Evolutionary conservation across 2,113 vertebrate genomes (phyloP), one percentile per base, ranked within the genome.

Genomic region (Hemibagrus wyckioides): DNA sequence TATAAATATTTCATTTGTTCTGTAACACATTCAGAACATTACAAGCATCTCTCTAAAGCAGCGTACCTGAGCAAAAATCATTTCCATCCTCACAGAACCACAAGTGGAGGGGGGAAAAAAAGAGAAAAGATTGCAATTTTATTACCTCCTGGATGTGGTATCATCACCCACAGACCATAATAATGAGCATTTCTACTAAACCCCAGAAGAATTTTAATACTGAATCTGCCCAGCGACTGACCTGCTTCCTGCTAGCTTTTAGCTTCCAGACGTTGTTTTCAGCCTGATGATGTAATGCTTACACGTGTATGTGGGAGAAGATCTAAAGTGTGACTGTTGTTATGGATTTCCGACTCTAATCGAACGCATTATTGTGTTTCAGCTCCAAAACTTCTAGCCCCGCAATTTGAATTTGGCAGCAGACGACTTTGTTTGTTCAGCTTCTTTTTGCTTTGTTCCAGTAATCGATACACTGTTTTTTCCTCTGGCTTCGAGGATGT

Each of bases 381-480:
- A 36, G 56, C 33, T 28, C 52, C 19, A 56, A 75, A 33, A 44
- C 39, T 7, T 63, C 73, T 50, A 54, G 83, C 25, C 54, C 39
- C n/a, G 56, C 73, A 76, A 11, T 59, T 75, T 44, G 23, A 36
- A 85, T 63, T 59, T 79, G 69, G 54, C 73, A 36, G 75, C 79
- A 14, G 84, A 79, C 33, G 77, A n/a, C 65, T 86, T 82, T 87
- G 76, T 86, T 80, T 80, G 63, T 75, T 87, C 63, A 75, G 80
- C 79, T 41, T 28, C 33, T 61, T 19, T 80, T 80, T 19, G 48
- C 85, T 73, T 71, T 86, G 59, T 56, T 82, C 39, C 56, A 44
- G 39, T 61, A 25, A 87, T 87, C 86, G n/a, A 82, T 87, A 48
- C 39, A 13, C 33, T 75, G 28, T 87, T 87, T 87, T 87, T 87